Percentiles rank a stretch among this genome's conserved stretches.
Conservation (phyloP, 2,888 invertebrate species). For the Pheosia tremula region DNA sequence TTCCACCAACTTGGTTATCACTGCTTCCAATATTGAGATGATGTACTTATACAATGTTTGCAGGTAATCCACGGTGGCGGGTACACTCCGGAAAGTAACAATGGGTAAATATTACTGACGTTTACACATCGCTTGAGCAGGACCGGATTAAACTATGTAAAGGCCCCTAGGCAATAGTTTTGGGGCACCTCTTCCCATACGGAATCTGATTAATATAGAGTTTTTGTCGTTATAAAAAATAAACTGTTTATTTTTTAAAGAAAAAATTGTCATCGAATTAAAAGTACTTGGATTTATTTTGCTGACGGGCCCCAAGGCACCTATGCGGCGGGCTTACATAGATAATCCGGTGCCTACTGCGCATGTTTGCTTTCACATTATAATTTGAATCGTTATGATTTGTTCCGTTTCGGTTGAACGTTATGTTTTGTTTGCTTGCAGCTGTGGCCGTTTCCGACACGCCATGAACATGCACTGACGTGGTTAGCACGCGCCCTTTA, state of each 20-base stretch:
- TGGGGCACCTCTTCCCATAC: too few species aligned
- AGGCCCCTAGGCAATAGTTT: too few species aligned
- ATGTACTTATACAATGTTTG: slow-evolving; percentile 13
- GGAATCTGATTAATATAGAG: too few species aligned
- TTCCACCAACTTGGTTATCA: too few species aligned
- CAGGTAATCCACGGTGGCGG: slow-evolving; percentile 61
- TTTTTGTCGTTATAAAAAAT: too few species aligned
- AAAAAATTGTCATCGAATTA: too few species aligned
- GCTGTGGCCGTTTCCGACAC: slow-evolving; percentile 33
- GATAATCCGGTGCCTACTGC: background rate
- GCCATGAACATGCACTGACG: slow-evolving; percentile 44
- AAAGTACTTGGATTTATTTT: too few species aligned
- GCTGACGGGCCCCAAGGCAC: too few species aligned
- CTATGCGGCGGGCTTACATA: background rate
- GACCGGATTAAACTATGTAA: too few species aligned
- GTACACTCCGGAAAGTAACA: slow-evolving; percentile 23
- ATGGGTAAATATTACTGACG: slow-evolving; percentile 38
- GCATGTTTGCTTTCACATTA: background rate
- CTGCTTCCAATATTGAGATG: background rate
- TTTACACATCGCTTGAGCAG: background rate
- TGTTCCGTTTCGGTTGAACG: slow-evolving; percentile 2
- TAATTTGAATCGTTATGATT: background rate
- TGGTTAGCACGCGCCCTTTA: background rate
- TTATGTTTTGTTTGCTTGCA: slow-evolving; percentile 37
- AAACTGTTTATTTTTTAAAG: too few species aligned